Conservation (phyloP, 2,113 vertebrate species). For the Zosterops japonicus region DNA sequence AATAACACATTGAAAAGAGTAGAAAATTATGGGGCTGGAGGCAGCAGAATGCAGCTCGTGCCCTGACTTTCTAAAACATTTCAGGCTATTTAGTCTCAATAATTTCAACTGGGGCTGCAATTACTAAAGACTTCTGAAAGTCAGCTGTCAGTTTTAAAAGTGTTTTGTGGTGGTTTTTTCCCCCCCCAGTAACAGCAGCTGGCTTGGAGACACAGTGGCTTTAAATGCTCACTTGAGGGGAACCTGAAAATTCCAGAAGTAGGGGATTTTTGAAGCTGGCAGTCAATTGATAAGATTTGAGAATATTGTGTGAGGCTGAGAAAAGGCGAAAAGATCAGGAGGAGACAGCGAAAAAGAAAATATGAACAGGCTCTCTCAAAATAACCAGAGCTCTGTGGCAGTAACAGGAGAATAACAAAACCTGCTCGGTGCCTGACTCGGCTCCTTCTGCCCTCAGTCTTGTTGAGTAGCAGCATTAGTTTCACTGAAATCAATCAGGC, state of each 20-base stretch:
- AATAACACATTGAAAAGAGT: not conserved
- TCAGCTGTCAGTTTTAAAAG: conserved; percentile 28
- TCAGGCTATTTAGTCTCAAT: conserved; percentile 3
- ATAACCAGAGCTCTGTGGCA: conserved; percentile 26
- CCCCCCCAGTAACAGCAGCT: not conserved
- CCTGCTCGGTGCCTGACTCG: not conserved
- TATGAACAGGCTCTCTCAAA: conserved; percentile 27
- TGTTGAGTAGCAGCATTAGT: conserved; percentile 36
- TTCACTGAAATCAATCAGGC: conserved; percentile 63
- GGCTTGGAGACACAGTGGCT: not conserved
- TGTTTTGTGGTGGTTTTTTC: not conserved
- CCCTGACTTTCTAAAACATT: conserved; percentile 27
- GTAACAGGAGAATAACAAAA: conserved; percentile 29
- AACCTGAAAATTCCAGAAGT: conserved; percentile 31
- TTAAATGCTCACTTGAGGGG: conserved; percentile 27
- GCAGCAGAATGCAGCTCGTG: not conserved
- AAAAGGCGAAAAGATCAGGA: not conserved
- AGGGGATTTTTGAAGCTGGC: conserved; percentile 11
- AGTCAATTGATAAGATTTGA: conserved; percentile 5
- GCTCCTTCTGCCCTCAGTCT: conserved; percentile 31
- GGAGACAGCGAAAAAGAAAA: not conserved
- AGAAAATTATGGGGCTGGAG: conserved; percentile 5
- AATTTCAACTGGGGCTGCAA: conserved; percentile 15
- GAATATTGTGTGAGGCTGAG: not conserved
- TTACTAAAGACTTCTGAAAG: conserved; percentile 31